Conservation (phyloP, 2,797 vertebrate species). For the Cottoperca gobio region DNA sequence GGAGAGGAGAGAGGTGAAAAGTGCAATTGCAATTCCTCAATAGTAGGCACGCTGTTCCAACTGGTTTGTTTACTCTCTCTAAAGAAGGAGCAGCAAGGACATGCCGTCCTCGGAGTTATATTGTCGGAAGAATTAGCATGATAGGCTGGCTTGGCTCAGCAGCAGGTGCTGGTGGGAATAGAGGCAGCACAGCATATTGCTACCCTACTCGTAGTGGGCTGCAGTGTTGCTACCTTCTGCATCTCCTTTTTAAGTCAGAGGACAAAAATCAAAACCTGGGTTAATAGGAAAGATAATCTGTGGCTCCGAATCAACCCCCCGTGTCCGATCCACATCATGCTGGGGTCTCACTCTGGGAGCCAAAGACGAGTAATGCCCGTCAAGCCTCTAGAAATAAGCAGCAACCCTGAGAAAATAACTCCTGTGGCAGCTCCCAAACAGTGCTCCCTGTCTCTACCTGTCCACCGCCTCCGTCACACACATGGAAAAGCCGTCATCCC, state of each 20-base stretch:
- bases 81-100: conserved; percentile 68
- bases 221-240: not conserved
- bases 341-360: conserved; percentile 16
- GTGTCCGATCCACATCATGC: conserved; percentile 11
- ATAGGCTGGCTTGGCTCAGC: conserved; percentile 50
- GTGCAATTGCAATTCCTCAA: conserved; percentile 43
- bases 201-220: not conserved
- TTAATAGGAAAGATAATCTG: conserved; percentile 49
- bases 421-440: conserved; percentile 5
- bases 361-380: conserved; percentile 35
- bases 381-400: conserved; percentile 37
- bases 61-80: conserved; percentile 61
- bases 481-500: conserved; percentile 25
- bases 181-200: conserved; percentile 29
- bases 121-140: conserved; percentile 49
- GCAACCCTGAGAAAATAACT: conserved; percentile 40
- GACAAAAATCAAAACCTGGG: conserved; percentile 39
- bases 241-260: not conserved
- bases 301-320: conserved; percentile 13
- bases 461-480: conserved; percentile 23
- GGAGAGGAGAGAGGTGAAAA: conserved; percentile 16
- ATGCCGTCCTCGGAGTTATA: conserved; percentile 48
- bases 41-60: conserved; percentile 44
- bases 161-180: conserved; percentile 61
- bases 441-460: conserved; percentile 24